Evolutionary conservation across 2,888 invertebrate species (phyloP), one percentile per base, ranked within the genome.

Genomic region (Caenorhabditis sulstoni): DNA sequence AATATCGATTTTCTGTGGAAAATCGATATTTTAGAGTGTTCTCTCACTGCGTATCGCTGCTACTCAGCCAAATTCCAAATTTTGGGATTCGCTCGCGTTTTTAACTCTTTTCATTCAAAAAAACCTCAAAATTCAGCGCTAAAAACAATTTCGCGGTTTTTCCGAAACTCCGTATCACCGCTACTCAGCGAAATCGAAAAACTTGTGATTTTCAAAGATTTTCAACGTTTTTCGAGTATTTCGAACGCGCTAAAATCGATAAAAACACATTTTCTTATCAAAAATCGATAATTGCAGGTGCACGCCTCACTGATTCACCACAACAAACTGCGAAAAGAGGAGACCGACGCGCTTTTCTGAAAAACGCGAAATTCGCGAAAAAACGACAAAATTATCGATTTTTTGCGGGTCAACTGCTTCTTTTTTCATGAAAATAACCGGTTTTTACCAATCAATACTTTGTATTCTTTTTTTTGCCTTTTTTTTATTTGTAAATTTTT

Each of bases 291-390:
- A 11, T 66, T 76, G 1, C 62, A 76, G 75, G 75, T 76, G 5
- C 75, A 76, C 62, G 65, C 75, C n/a, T 76, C 75, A 5, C 50
- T 76, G n/a, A 76, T 76, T 29, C 75, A 76, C 16, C 75, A 76
- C 20, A 52, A 76, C 16, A 67, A 67, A 35, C 29, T 49, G 14
- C 67, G 75, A 35, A 66, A 61, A 55, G 62, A 67, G n/a, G 67
- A 76, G n/a, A 22, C 50, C 1, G 75, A 67, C 35, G 59, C 29
- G 52, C 57, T 62, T 55, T 75, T 67, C 67, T 75, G 4, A 41
- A 41, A 41, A 53, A 75, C 9, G 41, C 53, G 47, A 44, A 50
- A 50, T 50, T 50, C 37, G 39, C n/a, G n/a, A n/a, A n/a, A 62
- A 20, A 47, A 16, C 18, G 3, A 16, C 8, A n/a, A 47, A 52